phyloP scores from a whole-genome alignment of 2,113 vertebrate species.

The Serinus canaria region DNA sequence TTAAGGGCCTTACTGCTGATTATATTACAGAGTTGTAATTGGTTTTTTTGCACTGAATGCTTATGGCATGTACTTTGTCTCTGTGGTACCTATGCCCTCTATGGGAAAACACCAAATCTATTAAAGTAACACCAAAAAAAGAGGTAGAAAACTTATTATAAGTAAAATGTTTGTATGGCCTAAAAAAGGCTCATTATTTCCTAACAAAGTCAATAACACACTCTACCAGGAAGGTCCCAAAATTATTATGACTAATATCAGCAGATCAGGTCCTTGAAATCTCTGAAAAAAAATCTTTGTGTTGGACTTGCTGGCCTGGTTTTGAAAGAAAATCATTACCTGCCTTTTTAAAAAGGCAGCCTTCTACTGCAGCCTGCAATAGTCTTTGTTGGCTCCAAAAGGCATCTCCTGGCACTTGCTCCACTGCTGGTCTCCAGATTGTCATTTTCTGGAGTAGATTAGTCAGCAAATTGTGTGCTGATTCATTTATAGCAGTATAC shows the following conservation, averaged over 20 bases:
- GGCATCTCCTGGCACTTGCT: not conserved
- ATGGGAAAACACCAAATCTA: not conserved
- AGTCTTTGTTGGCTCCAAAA: not conserved
- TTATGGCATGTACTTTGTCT: not conserved
- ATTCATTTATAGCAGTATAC: not conserved
- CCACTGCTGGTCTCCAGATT: not conserved
- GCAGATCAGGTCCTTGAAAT: not conserved
- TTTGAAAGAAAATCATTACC: not conserved
- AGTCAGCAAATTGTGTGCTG: not conserved
- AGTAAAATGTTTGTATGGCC: not conserved
- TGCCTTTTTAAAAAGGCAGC: not conserved
- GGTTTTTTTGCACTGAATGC: not conserved
- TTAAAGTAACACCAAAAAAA: not conserved
- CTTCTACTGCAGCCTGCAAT: not conserved
- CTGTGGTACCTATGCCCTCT: not conserved
- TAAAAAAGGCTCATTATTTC: not conserved
- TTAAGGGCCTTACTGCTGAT: constrained; percentile 13
- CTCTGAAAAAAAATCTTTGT: not conserved
- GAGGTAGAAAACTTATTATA: not conserved
- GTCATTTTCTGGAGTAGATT: not conserved
- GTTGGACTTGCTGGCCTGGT: not conserved
- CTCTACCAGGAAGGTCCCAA: not conserved
- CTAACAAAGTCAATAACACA: not conserved
- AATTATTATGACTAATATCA: not conserved
- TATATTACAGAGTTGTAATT: not conserved